Conservation (phyloP, 2,888 invertebrate species). For the Coelogynopora nodosa region DNA sequence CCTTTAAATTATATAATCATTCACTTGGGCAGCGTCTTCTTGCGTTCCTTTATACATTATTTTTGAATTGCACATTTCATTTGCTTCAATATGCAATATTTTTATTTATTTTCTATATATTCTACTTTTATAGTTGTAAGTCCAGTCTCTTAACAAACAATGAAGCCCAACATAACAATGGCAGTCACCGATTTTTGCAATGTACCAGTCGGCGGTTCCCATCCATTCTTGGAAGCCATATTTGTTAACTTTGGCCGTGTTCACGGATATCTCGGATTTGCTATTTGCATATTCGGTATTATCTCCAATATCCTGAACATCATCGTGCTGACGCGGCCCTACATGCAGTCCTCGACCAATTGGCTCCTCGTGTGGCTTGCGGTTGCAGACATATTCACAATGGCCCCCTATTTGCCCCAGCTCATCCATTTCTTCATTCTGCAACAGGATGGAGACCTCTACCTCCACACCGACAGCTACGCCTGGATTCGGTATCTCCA, state of each 20-base stretch:
- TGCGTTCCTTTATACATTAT: too few species aligned
- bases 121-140: too few species aligned
- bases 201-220: neutral
- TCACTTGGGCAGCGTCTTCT: too few species aligned
- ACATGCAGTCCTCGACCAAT: constrained; percentile 87
- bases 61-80: too few species aligned
- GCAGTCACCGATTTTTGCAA: neutral
- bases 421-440: constrained; percentile 68
- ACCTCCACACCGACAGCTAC: constrained; percentile 54
- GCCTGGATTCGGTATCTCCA: constrained; percentile 62
- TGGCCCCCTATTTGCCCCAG: constrained; percentile 82
- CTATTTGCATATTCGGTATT: constrained; percentile 84
- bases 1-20: too few species aligned
- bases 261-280: constrained; percentile 79
- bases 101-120: too few species aligned
- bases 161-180: too few species aligned
- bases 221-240: constrained; percentile 48
- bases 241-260: constrained; percentile 59
- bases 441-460: constrained; percentile 50
- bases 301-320: constrained; percentile 85
- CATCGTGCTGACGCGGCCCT: constrained; percentile 79
- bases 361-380: constrained; percentile 77
- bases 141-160: too few species aligned
- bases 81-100: too few species aligned
- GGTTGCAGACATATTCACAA: constrained; percentile 85